phyloP scores from a whole-genome alignment of 1,140 invertebrate genomes.

The Cydia strobilella region DNA sequence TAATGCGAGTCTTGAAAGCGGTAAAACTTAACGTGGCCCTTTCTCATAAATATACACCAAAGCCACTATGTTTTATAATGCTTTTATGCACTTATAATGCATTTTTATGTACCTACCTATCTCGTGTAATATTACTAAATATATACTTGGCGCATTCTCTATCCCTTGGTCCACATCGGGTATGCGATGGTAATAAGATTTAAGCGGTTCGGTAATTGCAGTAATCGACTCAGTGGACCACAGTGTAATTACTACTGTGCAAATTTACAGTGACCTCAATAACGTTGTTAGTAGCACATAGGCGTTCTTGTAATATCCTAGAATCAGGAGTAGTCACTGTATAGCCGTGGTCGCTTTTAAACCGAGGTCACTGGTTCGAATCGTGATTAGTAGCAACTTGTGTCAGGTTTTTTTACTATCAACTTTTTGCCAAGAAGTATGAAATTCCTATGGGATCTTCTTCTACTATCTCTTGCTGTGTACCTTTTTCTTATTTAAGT shows the following conservation, averaged over 20 bases:
- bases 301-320: neutral
- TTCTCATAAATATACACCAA: too few species aligned
- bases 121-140: neutral
- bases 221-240: neutral
- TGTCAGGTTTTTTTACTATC: too few species aligned
- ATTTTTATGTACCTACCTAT: too few species aligned
- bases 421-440: neutral
- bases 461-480: too few species aligned
- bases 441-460: neutral
- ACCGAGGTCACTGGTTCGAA: neutral
- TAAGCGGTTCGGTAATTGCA: neutral
- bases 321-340: neutral
- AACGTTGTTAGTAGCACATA: neutral
- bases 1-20: too few species aligned
- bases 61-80: too few species aligned
- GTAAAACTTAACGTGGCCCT: too few species aligned
- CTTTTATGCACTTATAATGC: too few species aligned
- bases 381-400: too few species aligned
- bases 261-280: neutral
- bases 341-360: neutral
- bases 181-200: neutral
- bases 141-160: neutral
- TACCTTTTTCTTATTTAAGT: too few species aligned
- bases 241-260: constrained; percentile 6
- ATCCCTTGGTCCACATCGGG: constrained; percentile 3